Base-by-base conservation (phyloP, 2,888 invertebrate genomes). In the Eustalomyia histrio region DNA sequence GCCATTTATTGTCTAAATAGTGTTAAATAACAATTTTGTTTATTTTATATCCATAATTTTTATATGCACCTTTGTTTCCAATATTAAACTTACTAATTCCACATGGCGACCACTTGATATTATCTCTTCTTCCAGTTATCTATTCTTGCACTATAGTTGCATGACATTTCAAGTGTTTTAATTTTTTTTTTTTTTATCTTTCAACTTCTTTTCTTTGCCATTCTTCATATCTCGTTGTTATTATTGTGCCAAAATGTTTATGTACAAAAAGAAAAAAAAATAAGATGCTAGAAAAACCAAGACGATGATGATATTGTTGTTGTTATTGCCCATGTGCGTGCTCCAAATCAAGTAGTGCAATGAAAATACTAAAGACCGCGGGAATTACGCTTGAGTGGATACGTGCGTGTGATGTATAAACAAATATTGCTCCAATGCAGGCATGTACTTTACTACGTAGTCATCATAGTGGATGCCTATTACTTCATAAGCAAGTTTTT, bases 361-460 rank as follows among this genome's bases (percentile, higher is more conserved):
- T 73, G 76, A 71, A 76, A 79, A 64, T 69, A 60, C 64, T 73
- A 60, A 81, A 74, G 74, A 74, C 78, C 81, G 74, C 78, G 81
- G 78, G 81, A 81, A 78, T 81, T 81, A 74, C 58, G 74, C 81
- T 81, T 57, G 81, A 78, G 81, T 81, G 78, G 74, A 69, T 58
- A 67, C 73, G 69, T 72, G 72, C 76, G 76, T 81, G 61, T 74
- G 74, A 69, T 76, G 67, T 73, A 76, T 71, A 78, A 78, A 69
- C 76, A 80, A 55, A 63, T 68, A 63, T 47, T 21, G 55, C 50
- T 16, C 33, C 52, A 53, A 79, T 61, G 14, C 33, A 33, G 33
- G 53, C 61, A 43, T 61, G 35, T 17, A 17, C 21, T 50, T 33
- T 35, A 8, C 17, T 39, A 21, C 21, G 61, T 55, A 68, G 43